Percentiles rank a stretch among this genome's conserved stretches.
phyloP scores from a whole-genome alignment of 2,113 vertebrate genomes.

The Thomomys bottae region DNA sequence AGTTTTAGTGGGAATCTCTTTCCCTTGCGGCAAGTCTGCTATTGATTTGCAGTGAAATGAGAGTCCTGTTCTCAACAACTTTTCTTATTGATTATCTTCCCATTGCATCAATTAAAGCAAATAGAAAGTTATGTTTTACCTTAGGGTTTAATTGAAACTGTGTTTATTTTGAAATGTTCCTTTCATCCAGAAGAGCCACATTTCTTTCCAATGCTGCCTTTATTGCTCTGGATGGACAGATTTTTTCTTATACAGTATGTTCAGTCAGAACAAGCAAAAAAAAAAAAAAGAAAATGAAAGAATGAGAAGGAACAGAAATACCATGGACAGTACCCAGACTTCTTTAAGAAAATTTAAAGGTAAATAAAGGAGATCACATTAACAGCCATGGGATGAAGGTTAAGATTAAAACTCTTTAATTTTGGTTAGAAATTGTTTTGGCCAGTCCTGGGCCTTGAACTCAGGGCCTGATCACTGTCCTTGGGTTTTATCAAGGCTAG shows the following conservation, averaged over 20 bases:
- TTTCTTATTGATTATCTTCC: constrained; percentile 48
- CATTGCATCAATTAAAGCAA: constrained; percentile 50
- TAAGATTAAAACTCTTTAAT: neutral
- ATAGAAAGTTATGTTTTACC: constrained; percentile 35
- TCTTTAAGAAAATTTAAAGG: constrained; percentile 25
- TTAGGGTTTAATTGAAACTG: constrained; percentile 28
- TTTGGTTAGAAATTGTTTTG: neutral
- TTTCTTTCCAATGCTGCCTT: neutral
- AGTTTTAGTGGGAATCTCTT: neutral
- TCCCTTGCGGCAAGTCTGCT: constrained; percentile 61
- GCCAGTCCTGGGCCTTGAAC: no score
- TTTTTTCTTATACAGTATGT: constrained; percentile 8
- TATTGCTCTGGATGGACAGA: neutral
- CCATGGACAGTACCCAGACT: neutral
- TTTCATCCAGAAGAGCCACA: constrained; percentile 49
- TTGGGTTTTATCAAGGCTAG: no score
- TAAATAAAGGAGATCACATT: neutral
- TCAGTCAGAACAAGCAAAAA: constrained; percentile 4
- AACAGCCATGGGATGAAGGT: neutral
- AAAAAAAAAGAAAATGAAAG: no score
- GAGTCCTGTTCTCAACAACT: neutral
- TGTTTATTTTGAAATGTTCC: constrained; percentile 42
- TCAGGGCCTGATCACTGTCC: no score
- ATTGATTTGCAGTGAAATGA: constrained; percentile 61
- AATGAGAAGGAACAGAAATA: neutral